A percentile compares a stretch with the other conserved stretches of the same genome.
These are phyloP conservation scores for Myotis vivesi DNA, from an alignment of 2,797 vertebrate species.

Conservation along the genomic window DNA sequence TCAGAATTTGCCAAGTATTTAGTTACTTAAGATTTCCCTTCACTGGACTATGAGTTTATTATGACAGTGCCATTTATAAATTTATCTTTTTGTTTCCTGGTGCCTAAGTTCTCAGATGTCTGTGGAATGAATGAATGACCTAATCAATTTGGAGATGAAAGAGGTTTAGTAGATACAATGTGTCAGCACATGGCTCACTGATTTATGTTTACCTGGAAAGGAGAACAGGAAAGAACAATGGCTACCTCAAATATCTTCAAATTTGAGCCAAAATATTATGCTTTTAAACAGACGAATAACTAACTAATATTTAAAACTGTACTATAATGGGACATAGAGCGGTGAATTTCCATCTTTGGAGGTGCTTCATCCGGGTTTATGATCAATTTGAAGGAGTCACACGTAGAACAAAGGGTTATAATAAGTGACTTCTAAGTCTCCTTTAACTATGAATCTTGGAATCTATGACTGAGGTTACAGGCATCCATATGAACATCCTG, in stretches of 20 bases:
- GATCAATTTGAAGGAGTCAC: not conserved
- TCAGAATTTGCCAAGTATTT: not conserved
- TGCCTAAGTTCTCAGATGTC: not conserved
- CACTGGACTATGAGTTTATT: not conserved
- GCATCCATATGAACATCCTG: not conserved
- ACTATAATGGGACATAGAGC: not conserved
- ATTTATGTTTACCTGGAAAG: not conserved
- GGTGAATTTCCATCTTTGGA: not conserved
- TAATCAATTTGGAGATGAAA: not conserved
- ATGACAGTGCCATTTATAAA: not conserved
- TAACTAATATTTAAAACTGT: not conserved
- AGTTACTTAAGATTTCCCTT: not conserved
- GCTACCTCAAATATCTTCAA: not conserved
- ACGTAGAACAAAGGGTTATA: not conserved
- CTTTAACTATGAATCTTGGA: not conserved
- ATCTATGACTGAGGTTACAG: not conserved
- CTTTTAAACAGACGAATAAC: not conserved
- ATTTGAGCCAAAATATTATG: not conserved
- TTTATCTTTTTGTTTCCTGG: not conserved
- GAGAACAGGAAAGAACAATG: not conserved
- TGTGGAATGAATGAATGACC: not conserved
- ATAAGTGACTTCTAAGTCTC: not conserved
- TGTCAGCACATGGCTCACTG: not conserved
- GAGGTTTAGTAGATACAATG: not conserved
- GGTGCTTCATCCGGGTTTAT: not conserved